phyloP scores from a whole-genome alignment of 2,113 vertebrate species.

The cat (Felis catus) region F.catus_Fca126_mat1.0 CM031413.1:151887001-151887500 shows the following conservation, averaged over 20 bases:
- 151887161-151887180: background rate
- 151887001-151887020: background rate
- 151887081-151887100: background rate
- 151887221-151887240: background rate
- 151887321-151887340: background rate
- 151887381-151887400: background rate
- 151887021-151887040: background rate
- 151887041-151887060: background rate
- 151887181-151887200: background rate
- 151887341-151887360: background rate
- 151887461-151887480: background rate
- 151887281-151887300: background rate
- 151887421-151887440: background rate
- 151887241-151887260: background rate
- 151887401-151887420: background rate
- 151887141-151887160: background rate
- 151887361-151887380: background rate
- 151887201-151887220: background rate
- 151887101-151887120: background rate
- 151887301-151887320: background rate
- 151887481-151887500: background rate
- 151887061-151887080: background rate
- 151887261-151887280: background rate
- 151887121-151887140: background rate
- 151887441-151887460: background rate